Conservation (phyloP, 2,888 invertebrate genomes). For the Apoda limacodes region DNA sequence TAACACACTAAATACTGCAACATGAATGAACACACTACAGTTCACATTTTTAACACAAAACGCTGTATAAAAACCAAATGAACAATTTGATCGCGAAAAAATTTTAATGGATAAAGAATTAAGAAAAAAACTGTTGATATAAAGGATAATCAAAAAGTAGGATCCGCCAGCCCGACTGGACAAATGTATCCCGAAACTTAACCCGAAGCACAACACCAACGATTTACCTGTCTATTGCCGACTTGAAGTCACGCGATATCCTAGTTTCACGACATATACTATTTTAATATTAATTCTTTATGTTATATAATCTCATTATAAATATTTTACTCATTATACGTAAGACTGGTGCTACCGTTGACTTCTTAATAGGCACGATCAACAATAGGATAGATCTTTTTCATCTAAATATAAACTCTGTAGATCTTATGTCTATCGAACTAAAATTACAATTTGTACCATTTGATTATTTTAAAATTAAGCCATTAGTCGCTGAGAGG, state of each 20-base stretch:
- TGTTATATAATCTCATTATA: slow-evolving; percentile 35
- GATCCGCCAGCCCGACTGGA: slow-evolving; percentile 26
- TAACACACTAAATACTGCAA: too few species aligned
- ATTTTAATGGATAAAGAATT: too few species aligned
- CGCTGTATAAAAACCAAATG: too few species aligned
- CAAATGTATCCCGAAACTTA: slow-evolving; percentile 25
- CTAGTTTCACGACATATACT: slow-evolving; percentile 38
- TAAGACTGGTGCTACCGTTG: too few species aligned
- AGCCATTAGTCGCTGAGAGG: slow-evolving; percentile 39
- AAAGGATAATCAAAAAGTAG: too few species aligned
- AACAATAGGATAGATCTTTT: slow-evolving; percentile 26
- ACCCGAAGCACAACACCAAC: slow-evolving; percentile 24
- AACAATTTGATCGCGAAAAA: too few species aligned
- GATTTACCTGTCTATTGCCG: slow-evolving; percentile 32
- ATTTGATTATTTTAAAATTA: slow-evolving; percentile 53
- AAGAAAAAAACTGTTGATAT: too few species aligned
- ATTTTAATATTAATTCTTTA: slow-evolving; percentile 35
- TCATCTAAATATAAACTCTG: slow-evolving; percentile 63
- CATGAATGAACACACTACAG: too few species aligned
- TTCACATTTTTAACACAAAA: too few species aligned
- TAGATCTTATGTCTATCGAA: slow-evolving; percentile 61
- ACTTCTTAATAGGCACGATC: too few species aligned
- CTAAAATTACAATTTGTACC: slow-evolving; percentile 66
- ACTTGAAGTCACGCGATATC: slow-evolving; percentile 37
- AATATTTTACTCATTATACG: too few species aligned